Evolutionary conservation across 2,888 invertebrate species (phyloP).

Genomic region (Acleris holmiana): DNA sequence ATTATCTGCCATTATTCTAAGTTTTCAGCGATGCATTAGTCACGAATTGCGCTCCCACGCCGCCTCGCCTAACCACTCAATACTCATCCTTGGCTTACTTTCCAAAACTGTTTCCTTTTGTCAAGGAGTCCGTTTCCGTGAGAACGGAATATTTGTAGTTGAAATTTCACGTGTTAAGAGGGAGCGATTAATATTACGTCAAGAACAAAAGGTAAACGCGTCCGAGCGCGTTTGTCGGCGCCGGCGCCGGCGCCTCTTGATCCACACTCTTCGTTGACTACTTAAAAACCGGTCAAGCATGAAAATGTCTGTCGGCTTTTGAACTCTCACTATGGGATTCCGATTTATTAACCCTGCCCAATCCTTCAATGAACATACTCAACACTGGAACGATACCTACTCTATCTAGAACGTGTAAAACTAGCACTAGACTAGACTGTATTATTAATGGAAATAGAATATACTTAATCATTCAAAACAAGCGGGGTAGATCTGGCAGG

Average conservation of each 20-base stretch:
- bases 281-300: constrained; percentile 26
- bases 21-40: constrained; percentile 37
- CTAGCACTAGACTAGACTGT: no score
- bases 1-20: constrained; percentile 35
- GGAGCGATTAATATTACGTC: constrained; percentile 54
- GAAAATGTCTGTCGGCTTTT: constrained; percentile 22
- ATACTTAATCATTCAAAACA: no score
- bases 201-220: constrained; percentile 46
- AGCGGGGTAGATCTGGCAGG: no score
- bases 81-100: constrained; percentile 80
- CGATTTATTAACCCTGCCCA: constrained; percentile 2
- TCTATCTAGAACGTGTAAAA: no score
- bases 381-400: no score
- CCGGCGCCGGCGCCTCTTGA: constrained; percentile 25
- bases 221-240: constrained; percentile 28
- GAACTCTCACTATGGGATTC: constrained; percentile 18
- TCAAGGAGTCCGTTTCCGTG: constrained; percentile 75
- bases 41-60: constrained; percentile 62
- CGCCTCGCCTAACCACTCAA: constrained; percentile 63
- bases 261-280: constrained; percentile 26
- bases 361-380: no score
- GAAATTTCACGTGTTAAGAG: constrained; percentile 60
- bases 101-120: constrained; percentile 79
- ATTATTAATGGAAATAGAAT: no score
- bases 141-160: constrained; percentile 66